Evolutionary conservation across 2,113 vertebrate genomes (phyloP).

Genomic region (Numenius arquata): DNA sequence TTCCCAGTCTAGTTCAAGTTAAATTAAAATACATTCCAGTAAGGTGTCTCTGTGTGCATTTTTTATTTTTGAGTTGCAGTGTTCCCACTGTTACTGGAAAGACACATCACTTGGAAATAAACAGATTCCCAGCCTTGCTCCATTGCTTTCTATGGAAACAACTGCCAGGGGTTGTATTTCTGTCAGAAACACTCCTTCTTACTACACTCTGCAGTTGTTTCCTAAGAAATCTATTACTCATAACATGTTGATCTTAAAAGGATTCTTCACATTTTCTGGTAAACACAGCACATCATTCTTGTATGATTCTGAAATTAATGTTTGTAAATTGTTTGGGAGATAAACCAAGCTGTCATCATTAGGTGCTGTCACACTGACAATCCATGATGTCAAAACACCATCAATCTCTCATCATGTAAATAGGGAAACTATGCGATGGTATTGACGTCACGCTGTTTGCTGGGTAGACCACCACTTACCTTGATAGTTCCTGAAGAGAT

Average conservation of each 20-base stretch:
- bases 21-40: neutral
- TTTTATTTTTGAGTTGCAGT: slow-evolving; percentile 35
- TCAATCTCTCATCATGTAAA: neutral
- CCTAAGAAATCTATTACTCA: slow-evolving; percentile 16
- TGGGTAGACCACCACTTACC: neutral
- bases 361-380: neutral
- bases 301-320: neutral
- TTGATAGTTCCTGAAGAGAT: neutral
- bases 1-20: neutral
- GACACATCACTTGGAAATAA: slow-evolving; percentile 4
- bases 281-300: neutral
- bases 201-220: neutral
- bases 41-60: neutral
- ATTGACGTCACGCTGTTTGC: neutral
- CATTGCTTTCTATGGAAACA: slow-evolving; percentile 25
- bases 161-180: neutral
- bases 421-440: neutral
- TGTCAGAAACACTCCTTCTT: neutral
- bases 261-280: slow-evolving; percentile 22
- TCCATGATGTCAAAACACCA: neutral
- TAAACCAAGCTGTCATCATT: neutral
- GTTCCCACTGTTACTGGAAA: slow-evolving; percentile 53
- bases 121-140: neutral
- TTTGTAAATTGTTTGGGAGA: neutral
- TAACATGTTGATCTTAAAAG: neutral